Conservation (phyloP, 2,888 invertebrate genomes). For the Archaeoteleia sp. region DNA sequence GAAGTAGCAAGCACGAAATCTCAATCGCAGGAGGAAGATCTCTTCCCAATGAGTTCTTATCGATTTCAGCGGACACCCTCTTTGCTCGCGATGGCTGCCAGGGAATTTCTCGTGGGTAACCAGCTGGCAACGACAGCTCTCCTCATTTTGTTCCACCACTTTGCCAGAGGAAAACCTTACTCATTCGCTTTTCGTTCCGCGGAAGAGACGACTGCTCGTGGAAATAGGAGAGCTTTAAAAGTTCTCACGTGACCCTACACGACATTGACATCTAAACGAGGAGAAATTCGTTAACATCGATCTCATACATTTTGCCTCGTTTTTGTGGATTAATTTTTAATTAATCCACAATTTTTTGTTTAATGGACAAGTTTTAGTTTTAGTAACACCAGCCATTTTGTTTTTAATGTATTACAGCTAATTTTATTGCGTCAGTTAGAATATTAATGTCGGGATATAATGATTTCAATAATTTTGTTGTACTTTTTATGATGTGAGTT, state of each 20-base stretch:
- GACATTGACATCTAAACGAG: conserved; percentile 46
- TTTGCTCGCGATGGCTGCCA: conserved; percentile 60
- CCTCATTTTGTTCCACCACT: conserved; percentile 60
- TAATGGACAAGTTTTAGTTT: no score
- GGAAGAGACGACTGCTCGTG: conserved; percentile 31
- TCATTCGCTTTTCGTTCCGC: conserved; percentile 41
- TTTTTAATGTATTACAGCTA: no score
- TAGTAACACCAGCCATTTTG: no score
- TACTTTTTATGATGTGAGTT: no score
- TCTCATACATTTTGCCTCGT: conserved; percentile 2
- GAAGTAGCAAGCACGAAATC: conserved; percentile 38
- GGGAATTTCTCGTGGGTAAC: conserved; percentile 69
- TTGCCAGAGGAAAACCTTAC: conserved; percentile 41
- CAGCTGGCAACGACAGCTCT: conserved; percentile 70
- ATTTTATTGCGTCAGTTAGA: no score
- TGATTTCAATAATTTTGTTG: no score
- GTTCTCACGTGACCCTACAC: conserved; percentile 45
- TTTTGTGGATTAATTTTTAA: neutral
- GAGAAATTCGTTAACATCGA: conserved; percentile 11
- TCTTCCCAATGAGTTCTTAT: conserved; percentile 58
- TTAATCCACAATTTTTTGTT: no score
- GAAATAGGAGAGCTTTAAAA: conserved; percentile 40
- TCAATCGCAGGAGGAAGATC: conserved; percentile 42
- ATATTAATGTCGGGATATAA: no score
- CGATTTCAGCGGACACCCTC: conserved; percentile 66